Evolutionary conservation across 2,888 invertebrate species (phyloP), one percentile per base, ranked within the genome.

Genomic region (Maniola hyperantus): DNA sequence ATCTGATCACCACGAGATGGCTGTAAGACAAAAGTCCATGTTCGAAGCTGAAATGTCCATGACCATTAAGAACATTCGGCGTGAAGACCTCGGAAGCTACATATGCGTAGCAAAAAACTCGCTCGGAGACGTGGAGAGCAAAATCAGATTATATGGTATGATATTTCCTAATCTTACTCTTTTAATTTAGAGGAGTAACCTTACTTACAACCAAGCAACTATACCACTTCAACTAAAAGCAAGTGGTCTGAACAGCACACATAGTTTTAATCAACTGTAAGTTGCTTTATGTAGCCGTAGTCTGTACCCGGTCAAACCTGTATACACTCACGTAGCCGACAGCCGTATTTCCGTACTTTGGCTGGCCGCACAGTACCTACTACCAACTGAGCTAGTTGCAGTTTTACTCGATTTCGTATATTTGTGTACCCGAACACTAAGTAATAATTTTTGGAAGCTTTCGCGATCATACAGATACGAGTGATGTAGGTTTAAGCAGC

Each of bases 101-200:
- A 94, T 95, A 64, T 98, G 97, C 84, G 96, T 97, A 54, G 97
- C 97, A 18, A 97, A 97, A 83, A 97, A 97, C 83, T 96, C 96
- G 1, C 93, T 97, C 5, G 97, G 97, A 5, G 97, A 97, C 79
- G 97, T 97, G 58, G 97, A 97, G 83, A 97, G 97, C 93, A 97
- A 95, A 87, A 97, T 98, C 81, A 94, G 97, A 77, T 93, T 98
- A 76, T 97, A 98, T 84, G 97, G 98, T 97, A 91, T 94, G 69
- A 10, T 39, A 53, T 46, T 33, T 39, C n/a, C n/a, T 20, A 39
- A 11, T 39, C 11, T 51, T 36, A 50, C 8, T n/a, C 20, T 39
- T 36, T 18, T 26, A 55, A 46, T 48, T 44, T 5, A 62, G 13
- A 26, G 34, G 20, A 26, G 26, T 26, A 26, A 44, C 42, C 53